A percentile compares a stretch with the other conserved stretches of the same genome.
phyloP scores from a whole-genome alignment of 2,113 vertebrate genomes.

The Cynocephalus volans region DNA sequence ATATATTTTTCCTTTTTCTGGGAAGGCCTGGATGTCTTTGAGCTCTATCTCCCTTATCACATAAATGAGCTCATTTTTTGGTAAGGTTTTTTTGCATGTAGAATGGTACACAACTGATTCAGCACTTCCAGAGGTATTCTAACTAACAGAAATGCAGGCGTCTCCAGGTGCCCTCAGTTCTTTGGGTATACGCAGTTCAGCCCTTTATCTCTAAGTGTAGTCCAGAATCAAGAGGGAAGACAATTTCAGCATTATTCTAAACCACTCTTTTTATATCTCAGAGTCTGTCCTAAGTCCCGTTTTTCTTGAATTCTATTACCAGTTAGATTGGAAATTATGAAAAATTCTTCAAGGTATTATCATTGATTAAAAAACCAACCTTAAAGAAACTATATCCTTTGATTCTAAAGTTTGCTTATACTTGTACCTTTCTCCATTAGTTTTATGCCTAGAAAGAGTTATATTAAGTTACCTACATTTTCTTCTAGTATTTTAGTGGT shows the following conservation, averaged over 20 bases:
- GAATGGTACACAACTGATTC: not conserved
- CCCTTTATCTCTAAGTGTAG: not conserved
- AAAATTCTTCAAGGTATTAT: not conserved
- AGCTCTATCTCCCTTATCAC: not conserved
- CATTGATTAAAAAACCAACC: slow-evolving; percentile 9
- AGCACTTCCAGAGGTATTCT: not conserved
- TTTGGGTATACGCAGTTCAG: not conserved
- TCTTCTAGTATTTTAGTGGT: slow-evolving; percentile 41
- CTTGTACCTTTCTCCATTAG: not conserved
- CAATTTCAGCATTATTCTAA: not conserved
- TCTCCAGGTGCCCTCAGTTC: not conserved
- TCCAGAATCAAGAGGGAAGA: not conserved
- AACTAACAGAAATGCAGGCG: not conserved
- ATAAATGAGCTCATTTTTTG: not conserved
- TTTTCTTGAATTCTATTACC: slow-evolving; percentile 29
- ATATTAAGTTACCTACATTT: not conserved
- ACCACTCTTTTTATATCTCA: not conserved
- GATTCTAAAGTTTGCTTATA: not conserved
- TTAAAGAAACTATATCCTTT: slow-evolving; percentile 2
- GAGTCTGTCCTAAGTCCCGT: not conserved
- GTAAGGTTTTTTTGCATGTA: not conserved
- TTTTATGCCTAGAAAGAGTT: slow-evolving; percentile 21
- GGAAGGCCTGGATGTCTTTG: not conserved
- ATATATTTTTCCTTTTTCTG: not conserved
- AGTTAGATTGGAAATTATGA: slow-evolving; percentile 35